These are phyloP conservation scores for Lepidocyrtoides sp. DNA, from an alignment of 2,888 invertebrate species.

Conservation along the genomic window DNA sequence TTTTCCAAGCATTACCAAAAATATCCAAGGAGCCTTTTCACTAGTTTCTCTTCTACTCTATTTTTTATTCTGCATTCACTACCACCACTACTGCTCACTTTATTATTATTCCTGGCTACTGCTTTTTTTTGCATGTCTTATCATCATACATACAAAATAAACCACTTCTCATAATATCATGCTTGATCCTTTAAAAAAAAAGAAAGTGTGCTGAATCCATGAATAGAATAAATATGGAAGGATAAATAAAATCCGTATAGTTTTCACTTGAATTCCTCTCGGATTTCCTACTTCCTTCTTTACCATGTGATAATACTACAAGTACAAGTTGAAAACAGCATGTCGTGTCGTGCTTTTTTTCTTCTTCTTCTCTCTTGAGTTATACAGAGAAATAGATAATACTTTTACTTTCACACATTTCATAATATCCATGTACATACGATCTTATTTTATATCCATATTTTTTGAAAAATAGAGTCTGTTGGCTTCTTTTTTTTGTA, in stretches of 20 bases:
- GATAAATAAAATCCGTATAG: slow-evolving; percentile 64
- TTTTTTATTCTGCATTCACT: slow-evolving; percentile 2
- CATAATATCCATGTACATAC: background rate
- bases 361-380: too few species aligned
- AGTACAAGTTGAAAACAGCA: slow-evolving; percentile 29
- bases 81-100: background rate
- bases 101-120: slow-evolving; percentile 50
- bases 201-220: slow-evolving; percentile 66
- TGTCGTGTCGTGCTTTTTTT: slow-evolving; percentile 5
- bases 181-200: slow-evolving; percentile 62
- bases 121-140: slow-evolving; percentile 60
- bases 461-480: too few species aligned
- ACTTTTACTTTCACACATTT: background rate
- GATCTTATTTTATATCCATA: too few species aligned
- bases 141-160: slow-evolving; percentile 32
- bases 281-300: slow-evolving; percentile 62
- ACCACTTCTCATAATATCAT: too few species aligned
- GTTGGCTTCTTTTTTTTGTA: background rate
- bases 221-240: slow-evolving; percentile 52
- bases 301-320: slow-evolving; percentile 12
- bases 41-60: background rate
- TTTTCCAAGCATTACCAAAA: slow-evolving; percentile 28
- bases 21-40: background rate
- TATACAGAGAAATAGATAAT: background rate
- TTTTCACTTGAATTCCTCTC: slow-evolving; percentile 71